A percentile compares a stretch with the other conserved stretches of the same genome.
Evolutionary conservation across 1,140 invertebrate species (phyloP).

Genomic region (Drosophila kanapiae): DNA sequence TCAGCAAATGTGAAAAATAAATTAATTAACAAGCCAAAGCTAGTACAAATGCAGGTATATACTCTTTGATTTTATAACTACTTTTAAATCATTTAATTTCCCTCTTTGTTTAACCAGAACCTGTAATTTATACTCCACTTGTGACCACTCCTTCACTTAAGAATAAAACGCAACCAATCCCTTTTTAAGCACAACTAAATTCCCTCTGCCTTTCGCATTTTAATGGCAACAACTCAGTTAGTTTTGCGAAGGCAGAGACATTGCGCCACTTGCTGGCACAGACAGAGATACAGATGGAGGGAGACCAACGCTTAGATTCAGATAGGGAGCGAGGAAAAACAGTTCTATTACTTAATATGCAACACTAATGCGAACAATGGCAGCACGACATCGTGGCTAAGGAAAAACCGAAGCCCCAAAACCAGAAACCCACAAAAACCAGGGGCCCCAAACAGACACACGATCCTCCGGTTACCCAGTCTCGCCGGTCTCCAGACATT

Average conservation of each 20-base stretch:
- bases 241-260: conserved; percentile 32
- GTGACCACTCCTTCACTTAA: conserved; percentile 2
- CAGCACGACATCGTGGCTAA: conserved; percentile 61
- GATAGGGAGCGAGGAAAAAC: conserved; percentile 63
- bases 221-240: conserved; percentile 44
- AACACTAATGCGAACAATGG: conserved; percentile 77
- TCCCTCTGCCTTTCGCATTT: conserved; percentile 53
- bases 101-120: not conserved
- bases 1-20: too few relatives aligned
- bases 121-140: conserved; percentile 1
- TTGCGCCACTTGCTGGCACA: conserved; percentile 56
- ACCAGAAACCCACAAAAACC: conserved; percentile 45
- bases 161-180: conserved; percentile 18
- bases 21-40: too few relatives aligned
- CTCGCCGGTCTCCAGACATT: conserved; percentile 46
- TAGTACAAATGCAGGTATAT: not conserved
- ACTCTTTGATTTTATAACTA: too few relatives aligned
- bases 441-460: conserved; percentile 36
- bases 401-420: conserved; percentile 42
- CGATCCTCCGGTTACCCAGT: conserved; percentile 50
- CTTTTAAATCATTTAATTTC: not conserved
- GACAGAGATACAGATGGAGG: conserved; percentile 20
- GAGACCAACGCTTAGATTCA: conserved; percentile 24
- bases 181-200: conserved; percentile 36
- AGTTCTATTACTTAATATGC: conserved; percentile 82